Base-by-base conservation (phyloP, 2,113 vertebrate species). In the Rostratula benghalensis region DNA sequence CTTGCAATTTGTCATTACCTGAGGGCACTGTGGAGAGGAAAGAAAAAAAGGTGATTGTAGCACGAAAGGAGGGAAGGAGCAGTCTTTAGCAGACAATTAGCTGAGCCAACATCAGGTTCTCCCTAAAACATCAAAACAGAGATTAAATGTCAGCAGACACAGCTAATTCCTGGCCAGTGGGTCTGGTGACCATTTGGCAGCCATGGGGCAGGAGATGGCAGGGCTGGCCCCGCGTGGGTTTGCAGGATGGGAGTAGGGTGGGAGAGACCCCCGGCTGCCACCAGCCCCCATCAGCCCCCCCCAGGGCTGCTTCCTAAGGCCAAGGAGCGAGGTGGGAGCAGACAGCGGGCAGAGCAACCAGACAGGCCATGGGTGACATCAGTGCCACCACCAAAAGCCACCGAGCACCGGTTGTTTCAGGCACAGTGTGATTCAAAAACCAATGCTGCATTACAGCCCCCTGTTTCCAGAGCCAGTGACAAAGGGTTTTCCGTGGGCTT, bases 1-100 rank as follows among this genome's bases (percentile, higher is more conserved):
- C 41, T 50, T 95, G 60, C 68, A 84, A 68, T 91, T 93, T 87
- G 91, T 71, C 94, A 96, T 95, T 94, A 97, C 94, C 95, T 87
- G 74, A 94, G 87, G 93, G 77, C 57, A 81, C 37, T 67, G 65
- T 17, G 45, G 88, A 57, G 68, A 90, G 77, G 86, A 15, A 90
- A 70, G 48, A 22, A 85, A 37, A 80, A 96, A 90, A 84, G 63
- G 90, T 92, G 94, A 94, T 24, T 86, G 15, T 1, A 85, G 89
- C 95, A 95, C 33, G 50, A 91, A 90, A 76, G 50, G 54, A 30
- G 74, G 70, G 61, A 93, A 85, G 90, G 82, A 85, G 33, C 60
- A 11, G 74, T 43, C 76, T 83, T 89, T 61, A 90, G 82, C 0
- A 87, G 86, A 46, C 83, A 90, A 91, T 93, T 79, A 93, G 71